phyloP scores from a whole-genome alignment of 1,140 invertebrate genomes.

The Capitella teleta region DNA sequence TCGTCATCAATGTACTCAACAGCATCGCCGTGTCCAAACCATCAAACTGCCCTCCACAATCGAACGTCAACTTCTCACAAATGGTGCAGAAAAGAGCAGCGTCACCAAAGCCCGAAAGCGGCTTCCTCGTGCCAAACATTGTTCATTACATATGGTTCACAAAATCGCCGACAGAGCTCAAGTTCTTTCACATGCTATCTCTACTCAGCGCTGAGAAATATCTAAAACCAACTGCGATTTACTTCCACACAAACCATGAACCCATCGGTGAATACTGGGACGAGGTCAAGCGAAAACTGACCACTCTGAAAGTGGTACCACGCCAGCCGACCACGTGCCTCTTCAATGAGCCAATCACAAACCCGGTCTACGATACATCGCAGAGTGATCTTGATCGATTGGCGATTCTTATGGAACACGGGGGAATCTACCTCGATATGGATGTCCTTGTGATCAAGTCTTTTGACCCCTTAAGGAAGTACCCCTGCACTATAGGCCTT shows the following conservation, averaged over 20 bases:
- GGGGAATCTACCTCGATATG: slow-evolving; percentile 12
- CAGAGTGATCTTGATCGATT: slow-evolving; percentile 9
- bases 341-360: slow-evolving; percentile 5
- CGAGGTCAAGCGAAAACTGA: background rate
- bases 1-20: too few species aligned
- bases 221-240: slow-evolving; percentile 3
- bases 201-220: slow-evolving; percentile 8
- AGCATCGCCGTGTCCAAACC: too few species aligned
- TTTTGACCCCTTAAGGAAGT: slow-evolving; percentile 33
- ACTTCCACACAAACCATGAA: slow-evolving; percentile 10
- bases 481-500: slow-evolving; percentile 33
- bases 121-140: background rate
- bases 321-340: slow-evolving; percentile 2
- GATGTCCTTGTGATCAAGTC: slow-evolving; percentile 12
- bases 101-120: background rate
- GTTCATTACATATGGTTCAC: slow-evolving; percentile 8
- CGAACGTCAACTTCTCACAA: too few species aligned
- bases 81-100: too few species aligned
- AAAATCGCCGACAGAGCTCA: background rate
- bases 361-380: slow-evolving; percentile 9
- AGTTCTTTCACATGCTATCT: slow-evolving; percentile 8
- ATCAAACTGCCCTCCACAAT: too few species aligned
- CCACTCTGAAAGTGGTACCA: slow-evolving; percentile 1
- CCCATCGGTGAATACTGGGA: slow-evolving; percentile 10
- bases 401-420: slow-evolving; percentile 5